phyloP scores from a whole-genome alignment of 2,113 vertebrate species.

The Thunnus maccoyii region DNA sequence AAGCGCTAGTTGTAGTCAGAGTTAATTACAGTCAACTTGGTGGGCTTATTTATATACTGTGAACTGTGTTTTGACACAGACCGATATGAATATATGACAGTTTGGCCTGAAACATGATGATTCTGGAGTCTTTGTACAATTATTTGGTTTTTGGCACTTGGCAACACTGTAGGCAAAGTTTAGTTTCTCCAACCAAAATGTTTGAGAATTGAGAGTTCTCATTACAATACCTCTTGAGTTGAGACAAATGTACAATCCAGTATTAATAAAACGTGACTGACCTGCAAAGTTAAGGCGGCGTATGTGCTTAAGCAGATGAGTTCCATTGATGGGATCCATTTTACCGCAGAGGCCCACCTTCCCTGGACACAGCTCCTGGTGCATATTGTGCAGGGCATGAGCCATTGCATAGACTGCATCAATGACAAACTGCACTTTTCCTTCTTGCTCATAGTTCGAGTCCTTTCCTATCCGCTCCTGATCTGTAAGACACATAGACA shows the following conservation, averaged over 20 bases:
- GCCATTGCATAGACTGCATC: conserved; percentile 98
- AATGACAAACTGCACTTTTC: conserved; percentile 98
- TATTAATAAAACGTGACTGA: conserved; percentile 70
- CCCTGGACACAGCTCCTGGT: conserved; percentile 92
- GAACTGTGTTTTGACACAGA: background rate
- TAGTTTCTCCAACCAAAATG: background rate
- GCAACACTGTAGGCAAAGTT: background rate
- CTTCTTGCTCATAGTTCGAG: conserved; percentile 95
- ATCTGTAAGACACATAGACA: conserved; percentile 83
- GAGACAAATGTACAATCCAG: background rate
- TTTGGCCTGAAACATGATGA: background rate
- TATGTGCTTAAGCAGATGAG: conserved; percentile 96
- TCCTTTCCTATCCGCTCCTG: conserved; percentile 96
- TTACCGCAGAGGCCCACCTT: conserved; percentile 92
- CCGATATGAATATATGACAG: too few relatives aligned
- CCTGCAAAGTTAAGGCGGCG: conserved; percentile 95
- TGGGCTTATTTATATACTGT: background rate
- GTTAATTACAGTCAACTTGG: background rate
- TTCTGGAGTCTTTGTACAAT: background rate
- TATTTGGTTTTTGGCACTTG: background rate
- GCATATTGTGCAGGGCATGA: conserved; percentile 96
- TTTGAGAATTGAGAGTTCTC: background rate
- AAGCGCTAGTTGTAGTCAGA: background rate
- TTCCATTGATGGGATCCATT: conserved; percentile 95
- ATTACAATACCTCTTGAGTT: background rate